A percentile compares a stretch with the other conserved stretches of the same genome.
Conservation (phyloP, 2,113 vertebrate species). For the Tenrec ecaudatus region DNA sequence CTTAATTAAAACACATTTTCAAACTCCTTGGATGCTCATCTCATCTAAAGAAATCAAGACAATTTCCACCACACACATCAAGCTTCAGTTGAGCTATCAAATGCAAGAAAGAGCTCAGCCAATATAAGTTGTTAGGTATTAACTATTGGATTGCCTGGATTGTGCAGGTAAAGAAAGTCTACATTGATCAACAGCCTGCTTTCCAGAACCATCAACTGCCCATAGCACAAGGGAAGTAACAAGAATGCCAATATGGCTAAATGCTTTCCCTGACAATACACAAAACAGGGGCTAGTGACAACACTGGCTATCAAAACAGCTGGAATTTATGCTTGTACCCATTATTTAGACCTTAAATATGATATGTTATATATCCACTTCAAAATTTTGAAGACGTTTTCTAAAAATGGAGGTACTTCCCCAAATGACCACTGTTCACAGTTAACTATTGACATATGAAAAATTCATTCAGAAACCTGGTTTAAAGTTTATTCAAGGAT, state of each 20-base stretch:
- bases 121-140: slow-evolving; percentile 78
- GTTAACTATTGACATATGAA: background rate
- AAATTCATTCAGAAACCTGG: background rate
- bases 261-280: background rate
- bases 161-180: slow-evolving; percentile 10
- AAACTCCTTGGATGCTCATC: slow-evolving; percentile 92
- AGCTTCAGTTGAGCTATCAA: slow-evolving; percentile 90
- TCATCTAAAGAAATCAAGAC: slow-evolving; percentile 91
- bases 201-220: background rate
- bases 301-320: background rate
- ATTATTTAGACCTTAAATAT: background rate
- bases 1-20: slow-evolving; percentile 94
- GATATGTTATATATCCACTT: background rate
- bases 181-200: background rate
- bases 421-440: background rate
- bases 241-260: background rate
- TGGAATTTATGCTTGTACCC: background rate
- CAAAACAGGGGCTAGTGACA: background rate
- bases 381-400: background rate
- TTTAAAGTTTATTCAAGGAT: background rate
- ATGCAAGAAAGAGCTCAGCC: slow-evolving; percentile 86
- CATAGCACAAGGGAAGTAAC: background rate
- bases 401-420: background rate
- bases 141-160: slow-evolving; percentile 75
- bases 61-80: slow-evolving; percentile 91